phyloP scores from a whole-genome alignment of 2,113 vertebrate genomes.

The Perognathus longimembris region DNA sequence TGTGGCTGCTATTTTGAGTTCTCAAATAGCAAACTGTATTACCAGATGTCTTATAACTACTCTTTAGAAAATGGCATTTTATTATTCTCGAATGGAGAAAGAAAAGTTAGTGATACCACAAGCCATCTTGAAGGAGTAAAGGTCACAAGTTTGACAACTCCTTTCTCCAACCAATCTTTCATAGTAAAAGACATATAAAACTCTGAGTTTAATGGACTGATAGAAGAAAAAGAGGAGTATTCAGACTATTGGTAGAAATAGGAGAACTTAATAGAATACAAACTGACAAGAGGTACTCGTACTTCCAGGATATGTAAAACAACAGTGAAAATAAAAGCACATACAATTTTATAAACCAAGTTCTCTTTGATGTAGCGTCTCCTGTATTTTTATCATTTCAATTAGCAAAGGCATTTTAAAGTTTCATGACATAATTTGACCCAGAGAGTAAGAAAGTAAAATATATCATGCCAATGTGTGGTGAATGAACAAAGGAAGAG shows the following conservation, averaged over 20 bases:
- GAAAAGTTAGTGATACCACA: neutral
- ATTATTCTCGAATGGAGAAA: neutral
- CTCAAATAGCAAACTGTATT: conserved; percentile 45
- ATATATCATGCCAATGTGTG: neutral
- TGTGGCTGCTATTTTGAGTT: neutral
- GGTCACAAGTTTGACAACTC: neutral
- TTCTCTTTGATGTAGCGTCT: conserved; percentile 42
- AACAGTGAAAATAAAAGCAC: neutral
- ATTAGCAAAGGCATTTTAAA: conserved; percentile 54
- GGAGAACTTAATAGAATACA: neutral
- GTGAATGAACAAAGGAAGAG: conserved; percentile 28
- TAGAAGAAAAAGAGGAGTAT: neutral
- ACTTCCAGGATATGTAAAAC: conserved; percentile 13
- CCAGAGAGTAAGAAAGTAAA: conserved; percentile 9
- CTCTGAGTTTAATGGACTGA: neutral
- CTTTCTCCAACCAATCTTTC: conserved; percentile 5
- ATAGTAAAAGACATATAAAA: neutral
- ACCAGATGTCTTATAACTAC: conserved; percentile 31
- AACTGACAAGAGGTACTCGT: neutral
- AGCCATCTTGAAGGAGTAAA: conserved; percentile 4
- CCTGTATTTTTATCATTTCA: conserved; percentile 53
- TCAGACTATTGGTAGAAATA: neutral
- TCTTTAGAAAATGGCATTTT: conserved; percentile 29
- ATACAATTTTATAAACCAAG: conserved; percentile 18
- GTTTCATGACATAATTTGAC: neutral